Percentiles rank a stretch among this genome's conserved stretches.
These are phyloP conservation scores for Phalacrocorax pelagicus DNA, from an alignment of 2,113 vertebrate genomes.

Conservation along the genomic window DNA sequence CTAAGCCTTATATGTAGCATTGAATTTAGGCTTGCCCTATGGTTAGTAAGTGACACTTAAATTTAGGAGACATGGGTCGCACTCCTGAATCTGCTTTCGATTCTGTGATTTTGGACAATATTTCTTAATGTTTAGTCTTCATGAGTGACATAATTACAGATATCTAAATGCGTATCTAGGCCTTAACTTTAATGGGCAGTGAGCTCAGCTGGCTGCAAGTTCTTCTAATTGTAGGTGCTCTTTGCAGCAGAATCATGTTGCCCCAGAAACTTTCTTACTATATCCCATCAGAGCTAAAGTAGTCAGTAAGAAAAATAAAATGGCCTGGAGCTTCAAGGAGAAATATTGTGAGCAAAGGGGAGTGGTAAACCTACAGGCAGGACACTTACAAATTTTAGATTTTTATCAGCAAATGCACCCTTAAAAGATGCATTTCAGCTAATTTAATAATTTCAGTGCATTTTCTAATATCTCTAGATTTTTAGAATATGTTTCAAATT, in stretches of 20 bases:
- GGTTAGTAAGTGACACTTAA: neutral
- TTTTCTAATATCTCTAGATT: neutral
- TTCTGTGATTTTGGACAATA: neutral
- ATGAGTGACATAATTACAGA: neutral
- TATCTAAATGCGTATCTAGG: neutral
- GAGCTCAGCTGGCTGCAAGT: neutral
- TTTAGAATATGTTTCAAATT: neutral
- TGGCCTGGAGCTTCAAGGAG: neutral
- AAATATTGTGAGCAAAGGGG: neutral
- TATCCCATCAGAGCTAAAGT: neutral
- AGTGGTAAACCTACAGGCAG: neutral
- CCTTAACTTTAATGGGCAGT: neutral
- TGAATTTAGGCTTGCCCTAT: neutral
- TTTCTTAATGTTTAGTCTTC: neutral
- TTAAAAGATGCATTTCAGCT: neutral
- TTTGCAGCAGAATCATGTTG: neutral
- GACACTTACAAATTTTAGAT: neutral
- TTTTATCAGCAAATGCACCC: neutral
- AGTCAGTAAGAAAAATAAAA: neutral
- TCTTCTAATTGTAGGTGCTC: neutral
- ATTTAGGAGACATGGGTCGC: neutral
- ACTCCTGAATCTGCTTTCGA: neutral
- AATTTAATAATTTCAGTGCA: neutral
- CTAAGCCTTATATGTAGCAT: neutral
- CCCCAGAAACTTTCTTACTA: neutral